A percentile compares a stretch with the other conserved stretches of the same genome.
phyloP scores from a whole-genome alignment of 2,888 invertebrate genomes.

The Drosophila neotestacea region DNA sequence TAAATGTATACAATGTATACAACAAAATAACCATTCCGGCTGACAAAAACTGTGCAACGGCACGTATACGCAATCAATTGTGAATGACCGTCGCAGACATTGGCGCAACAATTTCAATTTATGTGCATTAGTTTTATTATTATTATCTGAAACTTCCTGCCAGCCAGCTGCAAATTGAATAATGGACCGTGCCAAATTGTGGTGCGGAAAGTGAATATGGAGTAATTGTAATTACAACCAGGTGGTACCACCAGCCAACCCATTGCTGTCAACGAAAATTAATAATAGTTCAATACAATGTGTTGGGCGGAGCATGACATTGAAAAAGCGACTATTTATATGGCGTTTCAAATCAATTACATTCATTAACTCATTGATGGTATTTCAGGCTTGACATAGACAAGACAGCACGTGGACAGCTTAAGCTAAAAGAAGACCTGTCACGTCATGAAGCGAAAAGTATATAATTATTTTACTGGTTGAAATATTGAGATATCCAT shows the following conservation, averaged over 20 bases:
- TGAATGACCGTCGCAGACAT: slow-evolving; percentile 38
- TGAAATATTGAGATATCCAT: not conserved
- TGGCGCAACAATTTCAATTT: slow-evolving; percentile 48
- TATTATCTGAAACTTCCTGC: slow-evolving; percentile 49
- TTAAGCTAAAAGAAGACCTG: not conserved
- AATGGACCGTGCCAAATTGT: slow-evolving; percentile 46
- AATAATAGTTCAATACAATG: slow-evolving; percentile 8
- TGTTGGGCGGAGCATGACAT: not conserved
- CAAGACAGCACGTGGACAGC: not conserved
- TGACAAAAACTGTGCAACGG: slow-evolving; percentile 28
- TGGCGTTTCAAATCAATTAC: slow-evolving; percentile 15
- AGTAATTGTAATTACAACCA: slow-evolving; percentile 34
- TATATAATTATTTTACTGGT: not conserved
- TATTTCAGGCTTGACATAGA: not conserved
- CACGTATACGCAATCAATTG: slow-evolving; percentile 52
- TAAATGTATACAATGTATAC: slow-evolving; percentile 1
- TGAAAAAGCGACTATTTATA: slow-evolving; percentile 15
- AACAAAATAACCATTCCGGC: slow-evolving; percentile 9
- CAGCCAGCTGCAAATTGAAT: slow-evolving; percentile 56
- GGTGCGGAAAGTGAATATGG: slow-evolving; percentile 1
- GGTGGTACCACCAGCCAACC: slow-evolving; percentile 8
- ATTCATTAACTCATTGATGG: slow-evolving; percentile 22
- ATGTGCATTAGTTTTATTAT: slow-evolving; percentile 54
- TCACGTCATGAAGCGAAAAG: not conserved
- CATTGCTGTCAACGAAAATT: slow-evolving; percentile 12